Conservation (phyloP, 2,888 invertebrate species). For the Cepaea hortensis region DNA sequence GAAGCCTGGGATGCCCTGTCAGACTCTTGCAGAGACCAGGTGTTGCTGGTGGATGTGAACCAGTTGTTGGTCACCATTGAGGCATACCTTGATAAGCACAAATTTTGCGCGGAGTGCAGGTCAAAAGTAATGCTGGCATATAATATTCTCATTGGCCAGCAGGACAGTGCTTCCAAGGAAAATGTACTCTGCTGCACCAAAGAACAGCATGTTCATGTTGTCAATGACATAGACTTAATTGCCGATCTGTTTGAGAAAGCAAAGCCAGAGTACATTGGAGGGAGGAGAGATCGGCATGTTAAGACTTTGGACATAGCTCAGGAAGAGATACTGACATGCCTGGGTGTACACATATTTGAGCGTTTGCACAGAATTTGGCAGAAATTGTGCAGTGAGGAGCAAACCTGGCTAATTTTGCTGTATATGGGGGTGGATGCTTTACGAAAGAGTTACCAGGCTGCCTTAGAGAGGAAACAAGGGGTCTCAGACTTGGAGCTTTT, state of each 20-base stretch:
- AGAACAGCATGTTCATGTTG: conserved; percentile 91
- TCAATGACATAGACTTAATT: conserved; percentile 91
- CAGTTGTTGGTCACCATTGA: conserved; percentile 90
- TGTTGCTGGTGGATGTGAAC: conserved; percentile 90
- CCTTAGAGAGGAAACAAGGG: conserved; percentile 91
- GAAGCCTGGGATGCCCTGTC: conserved; percentile 80
- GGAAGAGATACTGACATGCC: conserved; percentile 95
- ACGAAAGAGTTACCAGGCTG: conserved; percentile 88
- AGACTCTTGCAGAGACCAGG: conserved; percentile 78
- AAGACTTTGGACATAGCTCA: conserved; percentile 98
- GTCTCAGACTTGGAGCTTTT: conserved; percentile 91
- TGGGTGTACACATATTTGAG: conserved; percentile 94
- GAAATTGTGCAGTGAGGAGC: conserved; percentile 91
- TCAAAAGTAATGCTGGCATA: conserved; percentile 92
- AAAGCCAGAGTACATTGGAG: conserved; percentile 92
- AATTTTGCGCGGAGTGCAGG: conserved; percentile 94
- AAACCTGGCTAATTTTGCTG: conserved; percentile 94
- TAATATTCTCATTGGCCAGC: conserved; percentile 85
- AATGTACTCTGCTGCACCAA: conserved; percentile 86
- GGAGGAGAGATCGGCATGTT: conserved; percentile 91
- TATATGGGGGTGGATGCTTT: conserved; percentile 88
- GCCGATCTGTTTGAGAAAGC: conserved; percentile 90
- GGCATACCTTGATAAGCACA: conserved; percentile 92
- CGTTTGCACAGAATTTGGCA: conserved; percentile 90
- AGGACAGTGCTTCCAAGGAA: conserved; percentile 87